Conservation (phyloP, 1,140 invertebrate species). For the Drosophila ohnishii region DNA sequence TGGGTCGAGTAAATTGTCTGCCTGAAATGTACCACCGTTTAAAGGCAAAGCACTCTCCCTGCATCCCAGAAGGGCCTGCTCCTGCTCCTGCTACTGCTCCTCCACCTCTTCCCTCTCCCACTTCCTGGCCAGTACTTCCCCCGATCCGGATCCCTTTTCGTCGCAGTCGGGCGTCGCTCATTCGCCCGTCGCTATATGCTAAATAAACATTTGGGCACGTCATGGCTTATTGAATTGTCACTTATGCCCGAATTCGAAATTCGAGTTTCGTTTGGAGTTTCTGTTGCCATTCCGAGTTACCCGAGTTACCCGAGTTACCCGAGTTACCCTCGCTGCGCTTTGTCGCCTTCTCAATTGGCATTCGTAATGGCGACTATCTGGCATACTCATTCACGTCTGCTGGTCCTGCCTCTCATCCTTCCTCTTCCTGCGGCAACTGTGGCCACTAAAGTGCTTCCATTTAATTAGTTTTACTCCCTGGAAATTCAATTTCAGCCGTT, state of each 20-base stretch:
- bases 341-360: conserved; percentile 68
- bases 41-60: conserved; percentile 55
- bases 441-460: conserved; percentile 74
- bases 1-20: conserved; percentile 74
- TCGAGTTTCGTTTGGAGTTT: conserved; percentile 59
- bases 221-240: conserved; percentile 83
- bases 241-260: conserved; percentile 76
- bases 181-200: conserved; percentile 80
- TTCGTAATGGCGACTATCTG: conserved; percentile 76
- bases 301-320: conserved; percentile 17
- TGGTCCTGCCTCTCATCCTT: background rate
- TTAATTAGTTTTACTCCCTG: conserved; percentile 76
- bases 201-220: conserved; percentile 81
- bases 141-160: conserved; percentile 13
- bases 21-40: conserved; percentile 73
- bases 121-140: conserved; percentile 42
- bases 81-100: conserved; percentile 35
- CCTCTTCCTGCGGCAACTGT: conserved; percentile 23
- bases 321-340: conserved; percentile 17
- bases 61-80: conserved; percentile 7
- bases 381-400: conserved; percentile 2
- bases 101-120: conserved; percentile 13
- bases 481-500: conserved; percentile 63
- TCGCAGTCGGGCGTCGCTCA: conserved; percentile 66
- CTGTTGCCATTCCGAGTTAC: conserved; percentile 56